These are phyloP conservation scores for Prochilodus magdalenae DNA, from an alignment of 2,113 vertebrate species.

Conservation along the genomic window DNA sequence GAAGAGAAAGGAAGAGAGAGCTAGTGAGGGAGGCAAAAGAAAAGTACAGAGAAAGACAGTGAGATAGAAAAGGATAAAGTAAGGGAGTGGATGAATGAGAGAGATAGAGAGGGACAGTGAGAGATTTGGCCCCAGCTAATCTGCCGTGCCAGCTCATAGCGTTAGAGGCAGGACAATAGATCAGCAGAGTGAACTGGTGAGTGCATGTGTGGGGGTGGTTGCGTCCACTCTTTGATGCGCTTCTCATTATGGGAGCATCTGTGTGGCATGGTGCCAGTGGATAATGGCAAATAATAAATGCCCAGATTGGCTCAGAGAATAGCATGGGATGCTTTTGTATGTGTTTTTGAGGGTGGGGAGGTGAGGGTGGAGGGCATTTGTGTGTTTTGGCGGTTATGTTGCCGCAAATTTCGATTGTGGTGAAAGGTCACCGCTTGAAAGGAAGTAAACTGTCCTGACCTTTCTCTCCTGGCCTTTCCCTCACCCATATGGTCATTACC, in stretches of 20 bases:
- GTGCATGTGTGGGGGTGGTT: slow-evolving; percentile 23
- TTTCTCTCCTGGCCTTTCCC: slow-evolving; percentile 41
- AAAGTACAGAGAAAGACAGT: slow-evolving; percentile 7
- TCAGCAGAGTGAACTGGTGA: slow-evolving; percentile 17
- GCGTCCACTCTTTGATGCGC: slow-evolving; percentile 26
- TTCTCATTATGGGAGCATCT: slow-evolving; percentile 31
- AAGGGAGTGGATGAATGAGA: slow-evolving; percentile 7
- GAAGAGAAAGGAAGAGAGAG: background rate
- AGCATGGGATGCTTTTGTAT: slow-evolving; percentile 30
- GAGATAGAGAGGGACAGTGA: slow-evolving; percentile 15
- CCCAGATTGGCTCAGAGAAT: slow-evolving; percentile 13
- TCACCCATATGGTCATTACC: slow-evolving; percentile 14
- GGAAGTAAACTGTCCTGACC: slow-evolving; percentile 45
- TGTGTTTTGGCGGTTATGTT: slow-evolving; percentile 23
- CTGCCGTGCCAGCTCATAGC: slow-evolving; percentile 17
- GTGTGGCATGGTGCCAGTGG: background rate
- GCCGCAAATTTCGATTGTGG: slow-evolving; percentile 49
- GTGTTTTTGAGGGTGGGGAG: background rate
- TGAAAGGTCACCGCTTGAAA: slow-evolving; percentile 47
- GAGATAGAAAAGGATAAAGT: background rate
- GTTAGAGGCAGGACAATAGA: slow-evolving; percentile 11
- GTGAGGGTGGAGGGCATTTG: no score
- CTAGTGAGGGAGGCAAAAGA: background rate
- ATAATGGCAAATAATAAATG: slow-evolving; percentile 44
- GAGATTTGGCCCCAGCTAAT: slow-evolving; percentile 24